Conservation (phyloP, 2,888 invertebrate genomes). For the Congeria kusceri region DNA sequence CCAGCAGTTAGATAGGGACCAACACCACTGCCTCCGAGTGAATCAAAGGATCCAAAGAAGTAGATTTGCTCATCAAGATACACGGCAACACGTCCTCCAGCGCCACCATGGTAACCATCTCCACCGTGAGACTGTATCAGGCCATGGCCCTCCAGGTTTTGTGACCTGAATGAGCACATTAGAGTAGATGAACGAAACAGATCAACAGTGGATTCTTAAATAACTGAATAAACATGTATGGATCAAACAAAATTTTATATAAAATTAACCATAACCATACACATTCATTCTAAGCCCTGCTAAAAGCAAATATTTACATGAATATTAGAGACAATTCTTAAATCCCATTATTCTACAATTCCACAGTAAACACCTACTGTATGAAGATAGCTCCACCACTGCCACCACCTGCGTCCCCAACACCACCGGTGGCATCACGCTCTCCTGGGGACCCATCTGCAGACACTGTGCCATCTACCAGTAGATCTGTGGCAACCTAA, state of each 20-base stretch:
- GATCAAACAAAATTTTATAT: too few species aligned
- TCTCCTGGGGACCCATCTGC: conserved; percentile 66
- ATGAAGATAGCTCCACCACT: conserved; percentile 74
- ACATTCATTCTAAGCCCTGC: too few species aligned
- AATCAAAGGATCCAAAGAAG: conserved; percentile 65
- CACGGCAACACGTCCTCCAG: conserved; percentile 74
- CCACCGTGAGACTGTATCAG: conserved; percentile 67
- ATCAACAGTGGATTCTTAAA: too few species aligned
- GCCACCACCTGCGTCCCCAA: conserved; percentile 68
- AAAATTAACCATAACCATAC: too few species aligned
- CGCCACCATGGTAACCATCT: conserved; percentile 68
- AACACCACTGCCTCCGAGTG: conserved; percentile 70
- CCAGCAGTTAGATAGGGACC: conserved; percentile 65
- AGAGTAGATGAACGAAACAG: too few species aligned
- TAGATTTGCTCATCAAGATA: conserved; percentile 63
- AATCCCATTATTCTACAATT: too few species aligned
- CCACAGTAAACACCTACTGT: conserved; percentile 28
- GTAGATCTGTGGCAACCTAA: conserved; percentile 57
- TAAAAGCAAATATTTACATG: too few species aligned
- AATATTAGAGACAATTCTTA: too few species aligned
- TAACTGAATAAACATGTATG: too few species aligned
- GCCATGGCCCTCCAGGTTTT: too few species aligned
- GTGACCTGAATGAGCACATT: too few species aligned
- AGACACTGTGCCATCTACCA: conserved; percentile 62
- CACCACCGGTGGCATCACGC: conserved; percentile 62